Evolutionary conservation across 1,140 invertebrate genomes (phyloP).

Genomic region (Nomia melanderi): DNA sequence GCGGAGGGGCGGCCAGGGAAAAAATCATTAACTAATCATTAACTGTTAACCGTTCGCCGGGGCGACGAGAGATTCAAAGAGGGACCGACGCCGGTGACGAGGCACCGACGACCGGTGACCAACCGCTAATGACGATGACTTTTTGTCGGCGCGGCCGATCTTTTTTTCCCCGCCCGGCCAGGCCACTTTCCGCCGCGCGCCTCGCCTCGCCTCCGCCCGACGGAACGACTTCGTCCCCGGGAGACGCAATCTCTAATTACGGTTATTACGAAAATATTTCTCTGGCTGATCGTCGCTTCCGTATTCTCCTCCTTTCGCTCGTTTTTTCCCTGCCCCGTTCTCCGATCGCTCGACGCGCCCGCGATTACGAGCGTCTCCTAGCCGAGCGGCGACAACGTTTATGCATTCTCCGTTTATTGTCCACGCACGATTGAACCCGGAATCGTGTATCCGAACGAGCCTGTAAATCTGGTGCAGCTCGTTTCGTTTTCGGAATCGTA

Average conservation of each 20-base stretch:
- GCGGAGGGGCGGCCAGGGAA: background rate
- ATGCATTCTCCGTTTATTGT: background rate
- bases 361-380: background rate
- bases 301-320: background rate
- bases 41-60: slow-evolving; percentile 41
- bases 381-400: background rate
- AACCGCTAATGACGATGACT: slow-evolving; percentile 74
- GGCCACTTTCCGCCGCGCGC: slow-evolving; percentile 22
- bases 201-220: too few species aligned
- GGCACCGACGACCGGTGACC: slow-evolving; percentile 66
- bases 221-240: background rate
- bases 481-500: too few species aligned
- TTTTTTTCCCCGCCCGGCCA: background rate
- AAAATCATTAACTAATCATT: slow-evolving; percentile 56
- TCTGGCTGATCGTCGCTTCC: slow-evolving; percentile 17
- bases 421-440: background rate
- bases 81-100: slow-evolving; percentile 59
- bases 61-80: slow-evolving; percentile 36
- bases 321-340: too few species aligned
- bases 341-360: too few species aligned
- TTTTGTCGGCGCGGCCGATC: slow-evolving; percentile 38
- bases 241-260: slow-evolving; percentile 48
- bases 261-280: slow-evolving; percentile 49
- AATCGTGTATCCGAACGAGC: too few species aligned
- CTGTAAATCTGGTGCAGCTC: too few species aligned